Base-by-base conservation (phyloP, 2,113 vertebrate species). In the Aviceda subcristata region DNA sequence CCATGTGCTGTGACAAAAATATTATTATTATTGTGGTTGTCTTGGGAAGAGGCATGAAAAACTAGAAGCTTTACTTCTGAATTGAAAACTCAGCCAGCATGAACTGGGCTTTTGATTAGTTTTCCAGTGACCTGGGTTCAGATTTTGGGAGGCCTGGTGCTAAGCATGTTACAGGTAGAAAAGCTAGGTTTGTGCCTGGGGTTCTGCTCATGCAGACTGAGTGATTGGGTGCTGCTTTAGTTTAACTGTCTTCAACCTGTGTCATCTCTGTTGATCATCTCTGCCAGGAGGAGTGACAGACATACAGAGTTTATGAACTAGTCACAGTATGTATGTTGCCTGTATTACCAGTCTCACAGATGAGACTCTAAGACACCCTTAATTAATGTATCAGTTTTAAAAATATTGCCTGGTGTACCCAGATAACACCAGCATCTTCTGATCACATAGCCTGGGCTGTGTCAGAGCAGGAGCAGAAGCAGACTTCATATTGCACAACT, bases 11-110 rank as follows among this genome's bases (percentile, higher is more conserved):
- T 22, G 56, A 50, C 12, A 75, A 80, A 81, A 81, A 32, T 36
- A 27, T 22, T 62, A 59, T 26, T 43, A 27, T 48, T 38, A 51
- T 2, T 60, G 36, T 0, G 0, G 4, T 39, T 64, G 7, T 19
- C 39, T 77, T 60, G 51, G 75, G 14, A 67, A 71, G 34, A 50
- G 11, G 5, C n/a, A 59, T 17, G 19, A 67, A 59, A 86, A 30
- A 24, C 12, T 39, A 50, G 24, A 72, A 86, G 36, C 8, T 59
- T 91, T 57, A 32, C 11, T 19, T 67, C n/a, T 90, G 67, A 48
- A 19, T 1, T 71, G 21, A 56, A 60, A 68, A 21, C 21, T 57
- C 56, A 71, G 34, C 27, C 41, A 76, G 3, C 12, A 18, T 15
- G 11, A 87, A 68, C n/a, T 36, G 21, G 16, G 48, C 12, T 89